Conservation (phyloP, 2,113 vertebrate species). For the Nibea albiflora region DNA sequence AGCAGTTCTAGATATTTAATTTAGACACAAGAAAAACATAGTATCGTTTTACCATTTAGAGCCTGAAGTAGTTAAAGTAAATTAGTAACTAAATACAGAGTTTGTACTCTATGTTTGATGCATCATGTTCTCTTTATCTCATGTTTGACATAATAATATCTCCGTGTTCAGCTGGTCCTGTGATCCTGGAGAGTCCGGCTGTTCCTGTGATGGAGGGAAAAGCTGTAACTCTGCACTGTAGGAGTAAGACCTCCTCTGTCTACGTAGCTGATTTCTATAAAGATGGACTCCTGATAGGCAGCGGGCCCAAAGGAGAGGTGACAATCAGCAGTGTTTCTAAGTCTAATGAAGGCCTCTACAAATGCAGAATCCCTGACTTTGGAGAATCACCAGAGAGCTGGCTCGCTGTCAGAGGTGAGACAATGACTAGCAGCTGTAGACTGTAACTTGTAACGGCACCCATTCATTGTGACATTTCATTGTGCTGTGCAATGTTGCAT, state of each 20-base stretch:
- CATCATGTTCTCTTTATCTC: too few species aligned
- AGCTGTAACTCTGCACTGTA: constrained; percentile 4
- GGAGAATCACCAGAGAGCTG: constrained; percentile 56
- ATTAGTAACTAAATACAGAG: too few species aligned
- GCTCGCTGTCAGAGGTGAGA: constrained; percentile 13
- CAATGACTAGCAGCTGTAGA: too few species aligned
- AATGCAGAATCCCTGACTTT: constrained; percentile 31
- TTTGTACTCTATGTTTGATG: too few species aligned
- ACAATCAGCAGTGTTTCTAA: neutral
- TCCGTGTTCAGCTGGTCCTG: neutral
- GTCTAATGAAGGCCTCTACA: constrained; percentile 54
- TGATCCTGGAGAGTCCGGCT: constrained; percentile 43
- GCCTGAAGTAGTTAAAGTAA: too few species aligned
- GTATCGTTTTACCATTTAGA: too few species aligned
- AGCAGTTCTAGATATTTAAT: too few species aligned
- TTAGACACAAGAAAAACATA: too few species aligned
- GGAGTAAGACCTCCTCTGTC: neutral
- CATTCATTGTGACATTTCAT: too few species aligned
- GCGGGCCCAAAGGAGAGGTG: constrained; percentile 25
- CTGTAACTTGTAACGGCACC: too few species aligned
- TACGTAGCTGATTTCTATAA: constrained; percentile 46
- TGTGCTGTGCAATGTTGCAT: too few species aligned
- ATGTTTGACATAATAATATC: neutral
- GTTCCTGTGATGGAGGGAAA: constrained; percentile 32
- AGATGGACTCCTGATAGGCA: neutral